Conservation (phyloP, 2,113 vertebrate genomes). For the Bostrychus sinensis region DNA sequence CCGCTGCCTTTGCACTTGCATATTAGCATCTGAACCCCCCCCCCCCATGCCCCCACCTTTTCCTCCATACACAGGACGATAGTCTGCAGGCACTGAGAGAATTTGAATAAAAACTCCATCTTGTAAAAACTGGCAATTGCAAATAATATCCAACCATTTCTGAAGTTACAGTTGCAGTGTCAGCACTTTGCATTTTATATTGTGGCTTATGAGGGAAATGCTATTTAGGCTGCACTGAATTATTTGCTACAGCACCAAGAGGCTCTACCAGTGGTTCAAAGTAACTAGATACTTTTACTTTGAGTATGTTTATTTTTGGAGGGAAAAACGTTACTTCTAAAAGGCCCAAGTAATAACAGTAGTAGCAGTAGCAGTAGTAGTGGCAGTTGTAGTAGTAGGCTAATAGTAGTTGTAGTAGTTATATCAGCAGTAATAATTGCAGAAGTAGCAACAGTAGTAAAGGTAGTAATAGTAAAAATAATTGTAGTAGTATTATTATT, state of each 20-base stretch:
- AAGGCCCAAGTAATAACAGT: too few relatives aligned
- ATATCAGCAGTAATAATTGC: too few relatives aligned
- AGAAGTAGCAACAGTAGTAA: too few relatives aligned
- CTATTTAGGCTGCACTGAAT: neutral
- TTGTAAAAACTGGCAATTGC: slow-evolving; percentile 10
- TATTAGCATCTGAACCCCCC: slow-evolving; percentile 3
- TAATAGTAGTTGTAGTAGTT: too few relatives aligned
- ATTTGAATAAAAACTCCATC: slow-evolving; percentile 16
- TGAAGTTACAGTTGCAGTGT: neutral
- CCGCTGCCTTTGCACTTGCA: slow-evolving; percentile 9
- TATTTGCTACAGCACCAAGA: neutral
- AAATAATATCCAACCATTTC: slow-evolving; percentile 1
- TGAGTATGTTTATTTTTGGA: too few relatives aligned
- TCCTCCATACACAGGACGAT: neutral
- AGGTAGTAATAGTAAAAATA: too few relatives aligned
- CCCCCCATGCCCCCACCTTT: neutral
- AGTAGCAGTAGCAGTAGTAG: too few relatives aligned
- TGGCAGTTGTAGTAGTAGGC: too few relatives aligned
- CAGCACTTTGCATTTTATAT: slow-evolving; percentile 7
- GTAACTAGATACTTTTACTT: too few relatives aligned
- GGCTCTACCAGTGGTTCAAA: too few relatives aligned
- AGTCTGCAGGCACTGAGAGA: slow-evolving; percentile 3
- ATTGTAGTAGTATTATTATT: too few relatives aligned
- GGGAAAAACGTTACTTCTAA: too few relatives aligned
- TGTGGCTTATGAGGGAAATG: neutral